phyloP scores from a whole-genome alignment of 2,113 vertebrate species.

The Oenanthe melanoleuca region DNA sequence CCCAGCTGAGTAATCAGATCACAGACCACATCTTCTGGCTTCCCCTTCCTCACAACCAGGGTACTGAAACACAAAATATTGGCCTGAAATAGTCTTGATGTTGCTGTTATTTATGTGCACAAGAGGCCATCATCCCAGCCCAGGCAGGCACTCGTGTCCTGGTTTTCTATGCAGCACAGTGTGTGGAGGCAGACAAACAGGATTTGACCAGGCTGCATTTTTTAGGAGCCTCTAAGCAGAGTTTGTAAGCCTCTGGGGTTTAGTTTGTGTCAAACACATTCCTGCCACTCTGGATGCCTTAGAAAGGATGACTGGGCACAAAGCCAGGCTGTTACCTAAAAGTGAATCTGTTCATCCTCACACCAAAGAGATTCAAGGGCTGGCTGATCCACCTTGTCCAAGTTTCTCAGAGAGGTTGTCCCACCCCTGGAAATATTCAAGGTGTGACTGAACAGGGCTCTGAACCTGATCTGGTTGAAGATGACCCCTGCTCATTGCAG shows the following conservation, averaged over 20 bases:
- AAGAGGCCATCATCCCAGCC: neutral
- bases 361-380: neutral
- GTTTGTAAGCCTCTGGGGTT: neutral
- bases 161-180: neutral
- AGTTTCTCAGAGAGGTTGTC: neutral
- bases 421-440: neutral
- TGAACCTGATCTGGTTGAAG: neutral
- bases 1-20: constrained; percentile 80
- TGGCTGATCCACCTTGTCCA: neutral
- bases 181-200: neutral
- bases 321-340: constrained; percentile 25
- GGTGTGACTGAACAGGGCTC: neutral
- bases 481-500: neutral
- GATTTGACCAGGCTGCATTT: neutral
- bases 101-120: neutral
- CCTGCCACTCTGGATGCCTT: neutral
- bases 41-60: constrained; percentile 80
- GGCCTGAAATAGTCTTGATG: neutral
- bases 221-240: neutral
- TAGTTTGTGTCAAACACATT: neutral
- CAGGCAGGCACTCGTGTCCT: neutral
- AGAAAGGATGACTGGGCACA: neutral
- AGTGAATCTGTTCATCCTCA: neutral
- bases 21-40: constrained; percentile 78
- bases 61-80: constrained; percentile 63